Base-by-base conservation (phyloP, 1,140 invertebrate genomes). In the Bacillus rossius region DNA sequence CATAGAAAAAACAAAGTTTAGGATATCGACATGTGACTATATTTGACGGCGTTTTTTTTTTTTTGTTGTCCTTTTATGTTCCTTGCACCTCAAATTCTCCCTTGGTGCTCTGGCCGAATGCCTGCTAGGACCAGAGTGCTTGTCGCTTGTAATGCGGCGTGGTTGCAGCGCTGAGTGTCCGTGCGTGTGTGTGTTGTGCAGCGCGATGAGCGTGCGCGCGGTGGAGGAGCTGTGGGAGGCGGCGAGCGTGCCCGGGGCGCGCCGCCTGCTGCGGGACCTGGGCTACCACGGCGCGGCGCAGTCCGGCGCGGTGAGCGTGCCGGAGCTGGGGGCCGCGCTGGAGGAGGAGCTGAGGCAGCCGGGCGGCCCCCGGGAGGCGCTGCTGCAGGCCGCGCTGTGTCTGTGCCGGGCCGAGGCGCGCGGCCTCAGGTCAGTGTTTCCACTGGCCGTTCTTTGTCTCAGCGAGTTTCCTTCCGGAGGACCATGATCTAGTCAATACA, bases 171-270 rank as follows among this genome's bases (percentile, higher is more conserved):
- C n/a, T n/a, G n/a, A n/a, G n/a, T n/a, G n/a, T n/a, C n/a, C n/a
- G n/a, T n/a, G n/a, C n/a, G n/a, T n/a, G n/a, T n/a, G n/a, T n/a
- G n/a, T n/a, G n/a, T n/a, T n/a, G n/a, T 68, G 50, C 48, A 76
- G 78, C 22, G 75, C 67, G 61, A 68, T 77, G 10, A 74, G 65
- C 40, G 65, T 72, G 13, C 79, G 83, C 40, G 70, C 73, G 20
- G 77, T 91, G 25, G 73, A 85, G 17, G 86, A 90, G 61, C 76
- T 86, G 54, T 91, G 88, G 86, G 86, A 89, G 67, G 72, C 79
- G 48, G 80, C 85, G 23, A 84, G 84, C 17, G 79, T 92, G 45
- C 72, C 76, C 16, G 80, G 85, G 34, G 79, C 84, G 13, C 73
- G 78, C 25, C 72, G 75, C 1, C 69, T 92, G 10, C 71, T 92